phyloP scores from a whole-genome alignment of 2,888 invertebrate genomes.

The Plagodis pulveraria region DNA sequence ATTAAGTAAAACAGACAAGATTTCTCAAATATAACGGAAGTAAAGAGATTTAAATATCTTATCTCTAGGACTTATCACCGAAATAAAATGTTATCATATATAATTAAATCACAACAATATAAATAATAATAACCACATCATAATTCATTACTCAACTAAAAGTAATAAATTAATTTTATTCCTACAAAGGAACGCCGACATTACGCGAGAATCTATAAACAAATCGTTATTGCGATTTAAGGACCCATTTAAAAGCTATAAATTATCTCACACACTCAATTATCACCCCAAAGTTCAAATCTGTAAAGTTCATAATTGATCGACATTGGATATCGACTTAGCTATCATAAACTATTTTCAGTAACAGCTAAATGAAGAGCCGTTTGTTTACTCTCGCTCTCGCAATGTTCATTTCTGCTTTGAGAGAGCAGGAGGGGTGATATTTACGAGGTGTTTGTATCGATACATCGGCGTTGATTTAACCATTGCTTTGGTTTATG shows the following conservation, averaged over 20 bases:
- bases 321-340: slow-evolving; percentile 47
- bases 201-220: slow-evolving; percentile 72
- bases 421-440: slow-evolving; percentile 56
- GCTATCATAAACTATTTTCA: slow-evolving; percentile 83
- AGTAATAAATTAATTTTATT: slow-evolving; percentile 65
- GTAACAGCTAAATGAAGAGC: slow-evolving; percentile 75
- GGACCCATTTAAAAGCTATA: slow-evolving; percentile 83
- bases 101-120: slow-evolving; percentile 46
- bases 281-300: slow-evolving; percentile 35
- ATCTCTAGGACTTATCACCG: too few species aligned
- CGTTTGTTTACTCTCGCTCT: slow-evolving; percentile 54
- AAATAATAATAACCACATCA: slow-evolving; percentile 47
- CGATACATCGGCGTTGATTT: slow-evolving; percentile 82
- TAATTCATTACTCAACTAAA: slow-evolving; percentile 46
- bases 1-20: background rate
- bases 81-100: slow-evolving; percentile 28
- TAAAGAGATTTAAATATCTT: too few species aligned
- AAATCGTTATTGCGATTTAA: slow-evolving; percentile 85
- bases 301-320: slow-evolving; percentile 52
- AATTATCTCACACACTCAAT: slow-evolving; percentile 52
- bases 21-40: too few species aligned
- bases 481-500: slow-evolving; percentile 84
- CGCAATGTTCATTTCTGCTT: slow-evolving; percentile 26
- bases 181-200: slow-evolving; percentile 62
- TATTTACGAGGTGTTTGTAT: slow-evolving; percentile 82